These are phyloP conservation scores for Drosophila demipolita DNA, from an alignment of 2,888 invertebrate species.

Conservation along the genomic window DNA sequence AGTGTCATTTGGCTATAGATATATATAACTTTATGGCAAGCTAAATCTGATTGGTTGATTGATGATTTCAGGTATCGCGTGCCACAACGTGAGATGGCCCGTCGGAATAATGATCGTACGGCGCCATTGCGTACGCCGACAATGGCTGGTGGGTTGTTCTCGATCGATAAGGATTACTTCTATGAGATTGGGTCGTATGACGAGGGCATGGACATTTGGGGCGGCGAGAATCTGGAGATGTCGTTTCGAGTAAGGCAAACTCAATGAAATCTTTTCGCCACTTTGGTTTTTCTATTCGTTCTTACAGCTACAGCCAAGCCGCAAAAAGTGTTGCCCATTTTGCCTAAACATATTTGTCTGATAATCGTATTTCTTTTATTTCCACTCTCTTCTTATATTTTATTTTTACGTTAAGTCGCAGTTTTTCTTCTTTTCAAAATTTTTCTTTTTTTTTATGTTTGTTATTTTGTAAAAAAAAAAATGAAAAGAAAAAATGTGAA, in stretches of 20 bases:
- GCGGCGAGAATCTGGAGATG: constrained; percentile 87
- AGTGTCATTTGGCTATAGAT: background rate
- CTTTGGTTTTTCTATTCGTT: constrained; percentile 51
- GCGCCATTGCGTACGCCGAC: constrained; percentile 97
- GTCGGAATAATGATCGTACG: constrained; percentile 96
- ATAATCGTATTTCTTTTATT: constrained; percentile 17
- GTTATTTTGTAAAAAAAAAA: constrained; percentile 9
- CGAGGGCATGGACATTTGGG: constrained; percentile 99
- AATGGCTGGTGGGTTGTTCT: constrained; percentile 98
- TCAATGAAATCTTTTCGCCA: constrained; percentile 17
- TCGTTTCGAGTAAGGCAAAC: constrained; percentile 85
- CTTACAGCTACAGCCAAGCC: constrained; percentile 72
- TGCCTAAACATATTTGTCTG: constrained; percentile 32
- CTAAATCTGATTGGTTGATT: background rate
- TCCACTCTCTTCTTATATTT: constrained; percentile 6
- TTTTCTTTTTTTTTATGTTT: constrained; percentile 15
- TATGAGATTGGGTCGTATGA: constrained; percentile 99
- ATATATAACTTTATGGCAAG: background rate
- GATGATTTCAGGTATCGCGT: constrained; percentile 93
- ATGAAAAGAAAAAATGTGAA: constrained; percentile 17
- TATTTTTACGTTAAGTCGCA: constrained; percentile 28
- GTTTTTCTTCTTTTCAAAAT: constrained; percentile 11
- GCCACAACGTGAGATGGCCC: constrained; percentile 97
- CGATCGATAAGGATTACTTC: constrained; percentile 98
- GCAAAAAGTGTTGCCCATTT: constrained; percentile 68